These are phyloP conservation scores for Charaxes varanes DNA, from an alignment of 1,140 invertebrate genomes.

Conservation along the genomic window DNA sequence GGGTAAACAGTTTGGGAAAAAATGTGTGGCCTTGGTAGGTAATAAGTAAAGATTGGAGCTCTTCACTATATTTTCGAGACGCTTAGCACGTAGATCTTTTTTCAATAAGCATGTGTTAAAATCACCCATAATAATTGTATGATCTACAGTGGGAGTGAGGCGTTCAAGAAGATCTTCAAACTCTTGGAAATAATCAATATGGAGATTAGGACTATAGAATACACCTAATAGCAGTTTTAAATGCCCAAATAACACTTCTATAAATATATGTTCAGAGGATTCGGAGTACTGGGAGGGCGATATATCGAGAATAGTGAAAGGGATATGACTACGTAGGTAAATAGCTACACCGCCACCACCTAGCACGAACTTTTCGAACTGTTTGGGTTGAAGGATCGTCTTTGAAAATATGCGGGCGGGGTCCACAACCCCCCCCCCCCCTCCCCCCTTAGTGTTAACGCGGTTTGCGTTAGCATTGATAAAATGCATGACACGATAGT, in stretches of 20 bases:
- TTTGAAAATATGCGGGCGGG: too few relatives aligned
- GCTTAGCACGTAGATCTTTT: background rate
- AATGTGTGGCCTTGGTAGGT: conserved; percentile 3
- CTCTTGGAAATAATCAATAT: background rate
- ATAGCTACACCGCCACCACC: too few relatives aligned
- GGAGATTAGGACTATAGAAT: background rate
- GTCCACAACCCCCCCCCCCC: too few relatives aligned
- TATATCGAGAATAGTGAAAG: background rate
- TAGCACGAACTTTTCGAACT: too few relatives aligned
- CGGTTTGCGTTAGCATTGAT: too few relatives aligned
- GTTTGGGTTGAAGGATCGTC: too few relatives aligned
- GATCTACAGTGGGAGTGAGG: background rate
- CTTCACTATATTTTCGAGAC: background rate
- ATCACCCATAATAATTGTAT: background rate
- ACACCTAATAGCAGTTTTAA: background rate
- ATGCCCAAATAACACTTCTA: background rate
- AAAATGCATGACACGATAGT: too few relatives aligned
- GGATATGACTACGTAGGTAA: background rate
- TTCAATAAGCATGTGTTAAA: background rate
- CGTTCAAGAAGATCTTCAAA: too few relatives aligned
- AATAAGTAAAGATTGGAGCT: background rate
- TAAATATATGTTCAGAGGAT: background rate
- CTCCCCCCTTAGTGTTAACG: too few relatives aligned
- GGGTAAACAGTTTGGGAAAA: conserved; percentile 3
- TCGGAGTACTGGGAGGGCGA: background rate